Base-by-base conservation (phyloP, 2,113 vertebrate species). In the Salvelinus fontinalis region DNA sequence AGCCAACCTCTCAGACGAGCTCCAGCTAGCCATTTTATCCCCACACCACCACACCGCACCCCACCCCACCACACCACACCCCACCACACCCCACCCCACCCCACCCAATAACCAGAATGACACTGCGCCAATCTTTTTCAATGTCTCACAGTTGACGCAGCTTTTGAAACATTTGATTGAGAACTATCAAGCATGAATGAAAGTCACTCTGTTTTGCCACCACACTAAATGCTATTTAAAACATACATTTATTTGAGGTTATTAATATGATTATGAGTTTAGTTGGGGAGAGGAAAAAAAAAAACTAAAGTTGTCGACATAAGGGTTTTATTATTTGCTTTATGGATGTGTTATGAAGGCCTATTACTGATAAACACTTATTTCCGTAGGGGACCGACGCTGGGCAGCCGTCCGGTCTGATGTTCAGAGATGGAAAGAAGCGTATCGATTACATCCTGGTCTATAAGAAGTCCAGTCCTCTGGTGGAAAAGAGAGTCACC, bases 361-460 rank as follows among this genome's bases (percentile, higher is more conserved):
- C 6, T 62, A 22, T 9, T 26, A 7, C 8, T 44, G 67, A 69
- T 39, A 16, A n/a, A 22, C 7, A 48, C 16, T 8, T 83, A 13
- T 73, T 66, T 20, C 67, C n/a, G 9, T 77, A 94, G 92, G 89
- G 93, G 76, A 95, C 91, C 76, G 86, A 86, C 2, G 9, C 9
- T 0, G 39, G 9, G 39, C 39, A 44, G 39, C 91, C 94, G 20
- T 95, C 94, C 7, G 96, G 97, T 1, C 94, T 99, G 12, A 93
- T 96, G 79, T 99, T 99, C 87, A 95, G 96, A 92, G 97, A 99
- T 51, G 97, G 97, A 20, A 98, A 97, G 90, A 99, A 98, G 59
- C 93, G 97, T 27, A 96, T 99, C 4, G 97, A 99, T 88, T 99
- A 99, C 86, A 98, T 99, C 82, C 91, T 99, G 92, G 98, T 99